Evolutionary conservation across 2,113 vertebrate species (phyloP), one percentile per base, ranked within the genome.

Genomic region (Opisthocomus hoazin): DNA sequence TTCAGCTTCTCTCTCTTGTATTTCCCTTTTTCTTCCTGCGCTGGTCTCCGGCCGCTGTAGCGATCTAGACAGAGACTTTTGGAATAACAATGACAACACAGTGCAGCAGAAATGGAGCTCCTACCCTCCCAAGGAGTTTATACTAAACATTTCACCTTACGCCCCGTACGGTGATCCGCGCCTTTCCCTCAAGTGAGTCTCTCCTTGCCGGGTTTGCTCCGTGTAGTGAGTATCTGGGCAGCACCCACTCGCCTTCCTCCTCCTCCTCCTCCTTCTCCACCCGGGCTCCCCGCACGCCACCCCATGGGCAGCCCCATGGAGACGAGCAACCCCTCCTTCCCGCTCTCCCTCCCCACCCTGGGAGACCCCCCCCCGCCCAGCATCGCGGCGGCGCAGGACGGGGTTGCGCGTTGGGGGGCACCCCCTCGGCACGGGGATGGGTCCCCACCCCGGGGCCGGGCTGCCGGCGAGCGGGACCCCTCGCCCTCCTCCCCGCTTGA

Each of bases 61-160:
- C 94, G 99, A 99, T 98, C 98, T 99, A 98, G 99, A 99, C 99
- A 99, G 99, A 99, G 99, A 99, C 98, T 99, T 99, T 98, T 99
- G 99, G 99, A 99, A 99, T 98, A 99, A 99, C 98, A 99, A 99
- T 98, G 99, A 99, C 98, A 99, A 99, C 98, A 99, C 99, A 98
- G 99, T 99, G 98, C 99, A 99, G 97, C 99, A 99, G 99, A 99
- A 99, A 98, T 99, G 99, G 99, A 99, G 99, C 97, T 99, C 99
- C 97, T 99, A 99, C 96, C 99, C 99, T 94, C 99, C 99, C 97
- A 99, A 99, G 98, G 99, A 99, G 98, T 99, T 99, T 98, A 99
- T 99, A 93, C 98, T 99, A 98, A 99, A 99, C 98, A 99, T 99
- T 99, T 99, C 99, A 98, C 99, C 99, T 96, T 99, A 99, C 97